Base-by-base conservation (phyloP, 2,888 invertebrate species). In the Drosophila kanekoi region DNA sequence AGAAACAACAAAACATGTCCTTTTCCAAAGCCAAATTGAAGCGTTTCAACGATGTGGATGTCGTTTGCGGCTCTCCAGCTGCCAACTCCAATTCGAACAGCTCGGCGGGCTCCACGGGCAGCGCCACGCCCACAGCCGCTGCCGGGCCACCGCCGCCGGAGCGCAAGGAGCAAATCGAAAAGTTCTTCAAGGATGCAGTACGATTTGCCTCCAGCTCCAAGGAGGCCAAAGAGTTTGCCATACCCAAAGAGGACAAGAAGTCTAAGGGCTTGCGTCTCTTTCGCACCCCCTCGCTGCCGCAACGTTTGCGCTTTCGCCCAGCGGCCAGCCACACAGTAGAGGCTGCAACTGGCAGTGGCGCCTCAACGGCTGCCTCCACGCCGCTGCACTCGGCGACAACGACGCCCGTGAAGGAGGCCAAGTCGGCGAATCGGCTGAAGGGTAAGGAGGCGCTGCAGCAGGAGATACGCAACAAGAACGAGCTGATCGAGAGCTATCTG, bases 381-480 rank as follows among this genome's bases (percentile, higher is more conserved):
- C 92, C 91, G 0, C 51, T 91, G 16, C 83, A 91, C 60, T 91
- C 92, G 58, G 85, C 89, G 0, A 72, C 87, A 44, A 89, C 90
- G 9, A 92, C 92, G 16, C 92, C 92, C 3, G 87, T 90, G 33
- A 92, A 92, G 71, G 91, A 92, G 68, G 58, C 91, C 52, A 91
- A 92, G 57, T 93, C 94, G 56, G 92, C 91, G 11, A 88, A 81
- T 28, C 90, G 91, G 3, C 77, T 94, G n/a, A 92, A 93, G 74
- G 93, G 93, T 63, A 94, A 94, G 89, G 92, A 92, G 75, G 92
- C 92, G 0, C 80, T 92, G 41, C 89, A 92, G 60, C 93, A 93
- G 18, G 94, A 94, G 89, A 93, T 94, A 67, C 92, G 93, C 68
- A 93, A 93, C 72, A 94, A 94, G 91, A 93, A 93, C 71, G 91